Evolutionary conservation across 2,888 invertebrate genomes (phyloP), one percentile per base, ranked within the genome.

Genomic region (Synanthedon myopaeformis): DNA sequence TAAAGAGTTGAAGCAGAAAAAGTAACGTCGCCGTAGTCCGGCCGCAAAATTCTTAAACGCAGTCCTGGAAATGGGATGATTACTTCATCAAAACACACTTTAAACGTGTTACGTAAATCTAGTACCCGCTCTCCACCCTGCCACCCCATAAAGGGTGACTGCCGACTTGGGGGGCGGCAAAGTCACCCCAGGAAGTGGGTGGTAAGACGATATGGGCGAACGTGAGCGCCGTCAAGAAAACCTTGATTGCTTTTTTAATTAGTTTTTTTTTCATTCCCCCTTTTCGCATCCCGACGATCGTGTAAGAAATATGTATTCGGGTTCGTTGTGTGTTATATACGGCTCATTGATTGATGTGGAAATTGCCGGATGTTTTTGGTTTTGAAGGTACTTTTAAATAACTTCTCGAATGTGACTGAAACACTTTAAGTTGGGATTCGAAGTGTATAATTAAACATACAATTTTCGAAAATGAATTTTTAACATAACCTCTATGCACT

Each of bases 231-330:
- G 86, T 86, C 87, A 87, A 87, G 87, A 86, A 87, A 86, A 86
- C 87, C 87, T 85, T 87, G 87, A 87, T 87, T 87, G 87, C 87
- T 87, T 87, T 87, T 87, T 86, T 87, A 87, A 87, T 87, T 87
- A 87, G 87, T 87, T 82, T 81, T 82, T 84, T 59, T 74, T 83
- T 85, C 82, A 75, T 75, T 68, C 76, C 78, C 81, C 82, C 86
- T 83, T 82, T 84, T 82, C 82, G 83, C 83, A 79, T 83, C 84
- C 70, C 74, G 66, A 65, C 72, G 73, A 77, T 79, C 79, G 81
- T 77, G 71, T 70, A 80, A 79, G 83, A 83, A 84, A 82, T 83
- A 84, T 84, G 83, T 82, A 84, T 79, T 78, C 68, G 69, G 57
- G 58, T 61, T 61, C 67, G 65, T 66, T 70, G 66, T 67, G 63